Evolutionary conservation across 2,888 invertebrate species (phyloP).

Genomic region (Amaurobius ferox): DNA sequence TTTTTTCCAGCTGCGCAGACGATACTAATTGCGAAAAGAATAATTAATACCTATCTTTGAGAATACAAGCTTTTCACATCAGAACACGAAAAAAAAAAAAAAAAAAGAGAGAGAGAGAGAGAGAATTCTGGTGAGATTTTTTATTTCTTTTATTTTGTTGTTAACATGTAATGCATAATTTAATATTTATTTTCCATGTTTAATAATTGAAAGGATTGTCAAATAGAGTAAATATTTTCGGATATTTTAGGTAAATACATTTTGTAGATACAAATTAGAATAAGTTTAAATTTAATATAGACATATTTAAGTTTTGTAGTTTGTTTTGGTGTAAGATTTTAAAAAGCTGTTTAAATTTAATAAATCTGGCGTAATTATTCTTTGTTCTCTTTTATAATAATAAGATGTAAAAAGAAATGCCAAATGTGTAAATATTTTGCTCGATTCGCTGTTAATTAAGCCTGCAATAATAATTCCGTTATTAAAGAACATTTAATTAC

Average conservation of each 20-base stretch:
- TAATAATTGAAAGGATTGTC: neutral
- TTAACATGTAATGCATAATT: neutral
- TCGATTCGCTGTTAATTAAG: too few relatives aligned
- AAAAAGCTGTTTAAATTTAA: too few relatives aligned
- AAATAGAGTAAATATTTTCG: neutral
- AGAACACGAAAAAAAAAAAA: neutral
- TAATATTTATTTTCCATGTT: neutral
- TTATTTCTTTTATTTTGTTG: neutral
- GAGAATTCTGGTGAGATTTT: neutral
- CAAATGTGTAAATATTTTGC: too few relatives aligned
- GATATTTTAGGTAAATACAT: neutral
- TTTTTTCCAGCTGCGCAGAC: conserved; percentile 38
- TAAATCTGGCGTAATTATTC: too few relatives aligned
- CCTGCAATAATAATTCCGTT: too few relatives aligned
- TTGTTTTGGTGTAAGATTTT: too few relatives aligned
- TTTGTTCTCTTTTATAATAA: too few relatives aligned
- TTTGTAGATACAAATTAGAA: neutral
- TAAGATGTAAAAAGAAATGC: too few relatives aligned
- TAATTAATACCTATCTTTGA: conserved; percentile 46
- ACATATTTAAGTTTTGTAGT: too few relatives aligned
- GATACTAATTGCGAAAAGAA: conserved; percentile 55
- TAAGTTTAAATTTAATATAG: too few relatives aligned
- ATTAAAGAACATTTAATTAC: too few relatives aligned
- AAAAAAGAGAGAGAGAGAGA: too few relatives aligned
- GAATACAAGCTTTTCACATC: neutral